phyloP scores from a whole-genome alignment of 2,888 invertebrate species.

The Drosophila maculinotata region DNA sequence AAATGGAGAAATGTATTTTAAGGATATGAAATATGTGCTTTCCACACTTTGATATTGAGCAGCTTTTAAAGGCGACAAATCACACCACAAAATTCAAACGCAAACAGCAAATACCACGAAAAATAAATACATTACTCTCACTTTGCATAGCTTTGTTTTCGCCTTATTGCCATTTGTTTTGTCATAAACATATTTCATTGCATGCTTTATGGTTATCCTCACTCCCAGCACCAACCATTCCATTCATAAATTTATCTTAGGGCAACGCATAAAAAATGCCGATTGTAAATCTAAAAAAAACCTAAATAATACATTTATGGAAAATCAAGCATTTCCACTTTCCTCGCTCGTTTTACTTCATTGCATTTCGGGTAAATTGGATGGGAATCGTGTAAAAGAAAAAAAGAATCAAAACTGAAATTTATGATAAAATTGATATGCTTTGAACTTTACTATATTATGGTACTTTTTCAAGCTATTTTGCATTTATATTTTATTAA shows the following conservation, averaged over 20 bases:
- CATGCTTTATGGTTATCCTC: constrained; percentile 56
- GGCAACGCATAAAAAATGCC: constrained; percentile 44
- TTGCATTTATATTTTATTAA: constrained; percentile 9
- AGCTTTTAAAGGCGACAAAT: constrained; percentile 4
- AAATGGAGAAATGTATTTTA: background rate
- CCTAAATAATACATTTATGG: constrained; percentile 50
- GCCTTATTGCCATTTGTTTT: constrained; percentile 73
- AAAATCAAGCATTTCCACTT: constrained; percentile 55
- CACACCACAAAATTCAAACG: constrained; percentile 15
- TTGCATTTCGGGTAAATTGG: constrained; percentile 25
- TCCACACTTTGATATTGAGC: background rate
- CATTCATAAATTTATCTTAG: constrained; percentile 60
- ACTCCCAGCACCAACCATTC: constrained; percentile 13
- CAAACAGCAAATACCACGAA: background rate
- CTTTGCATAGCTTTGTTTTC: constrained; percentile 58
- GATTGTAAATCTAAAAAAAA: constrained; percentile 23
- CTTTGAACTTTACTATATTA: constrained; percentile 13
- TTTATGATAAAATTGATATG: constrained; percentile 11
- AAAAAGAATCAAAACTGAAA: too few relatives aligned
- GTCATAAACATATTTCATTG: constrained; percentile 74
- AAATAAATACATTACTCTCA: constrained; percentile 57
- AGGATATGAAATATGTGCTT: background rate
- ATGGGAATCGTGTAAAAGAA: constrained; percentile 2
- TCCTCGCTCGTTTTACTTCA: constrained; percentile 20
- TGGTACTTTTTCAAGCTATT: background rate